Percentiles rank a stretch among this genome's conserved stretches.
These are phyloP conservation scores for Chorisops tibialis DNA, from an alignment of 2,888 invertebrate species.

Conservation along the genomic window DNA sequence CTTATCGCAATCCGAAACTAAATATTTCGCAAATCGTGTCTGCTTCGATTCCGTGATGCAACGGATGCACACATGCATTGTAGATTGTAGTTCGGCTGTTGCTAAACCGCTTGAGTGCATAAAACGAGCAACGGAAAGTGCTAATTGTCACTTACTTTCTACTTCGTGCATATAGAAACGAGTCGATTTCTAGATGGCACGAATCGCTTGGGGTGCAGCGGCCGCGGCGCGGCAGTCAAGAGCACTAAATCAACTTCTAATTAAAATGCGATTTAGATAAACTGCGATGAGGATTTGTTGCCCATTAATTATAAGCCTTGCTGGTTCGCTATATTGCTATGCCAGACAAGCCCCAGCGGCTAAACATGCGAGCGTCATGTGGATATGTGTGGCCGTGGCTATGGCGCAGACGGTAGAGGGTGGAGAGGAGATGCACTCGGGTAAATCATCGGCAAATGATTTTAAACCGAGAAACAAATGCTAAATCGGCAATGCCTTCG, in stretches of 20 bases:
- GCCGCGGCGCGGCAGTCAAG: not conserved
- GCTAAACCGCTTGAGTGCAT: too few relatives aligned
- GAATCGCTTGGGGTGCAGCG: not conserved
- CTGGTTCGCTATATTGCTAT: not conserved
- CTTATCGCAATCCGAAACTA: too few relatives aligned
- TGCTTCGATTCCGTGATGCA: too few relatives aligned
- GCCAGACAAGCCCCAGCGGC: slow-evolving; percentile 8
- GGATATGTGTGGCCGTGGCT: slow-evolving; percentile 1
- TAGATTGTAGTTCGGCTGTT: too few relatives aligned
- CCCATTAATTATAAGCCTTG: slow-evolving; percentile 29
- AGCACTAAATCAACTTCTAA: slow-evolving; percentile 32
- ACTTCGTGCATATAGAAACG: not conserved
- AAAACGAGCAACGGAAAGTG: not conserved
- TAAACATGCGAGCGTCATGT: slow-evolving; percentile 16
- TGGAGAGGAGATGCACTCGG: too few relatives aligned
- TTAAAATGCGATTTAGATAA: slow-evolving; percentile 33
- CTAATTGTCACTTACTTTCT: slow-evolving; percentile 13
- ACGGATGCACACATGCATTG: too few relatives aligned
- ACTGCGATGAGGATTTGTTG: slow-evolving; percentile 29
- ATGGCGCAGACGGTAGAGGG: too few relatives aligned
- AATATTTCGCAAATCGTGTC: too few relatives aligned
- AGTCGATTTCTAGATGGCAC: not conserved
- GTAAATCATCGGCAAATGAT: too few relatives aligned
- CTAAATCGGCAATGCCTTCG: too few relatives aligned
- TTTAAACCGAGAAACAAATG: too few relatives aligned